A percentile compares a stretch with the other conserved stretches of the same genome.
phyloP scores from a whole-genome alignment of 2,797 vertebrate genomes.

The Peromyscus eremicus region DNA sequence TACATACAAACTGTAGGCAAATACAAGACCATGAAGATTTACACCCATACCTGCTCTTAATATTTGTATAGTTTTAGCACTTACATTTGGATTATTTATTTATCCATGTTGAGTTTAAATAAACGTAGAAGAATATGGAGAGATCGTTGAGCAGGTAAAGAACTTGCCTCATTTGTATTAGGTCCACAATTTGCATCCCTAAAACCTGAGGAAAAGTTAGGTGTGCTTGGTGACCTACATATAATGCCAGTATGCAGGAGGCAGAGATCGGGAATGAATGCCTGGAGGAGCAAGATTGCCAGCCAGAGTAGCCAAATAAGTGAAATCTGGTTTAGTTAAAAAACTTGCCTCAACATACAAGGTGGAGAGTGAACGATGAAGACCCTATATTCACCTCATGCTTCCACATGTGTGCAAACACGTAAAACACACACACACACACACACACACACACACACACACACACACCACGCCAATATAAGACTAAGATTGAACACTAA shows the following conservation, averaged over 20 bases:
- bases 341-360: neutral
- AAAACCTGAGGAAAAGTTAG: neutral
- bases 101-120: constrained; percentile 17
- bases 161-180: neutral
- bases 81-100: neutral
- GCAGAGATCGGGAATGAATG: neutral
- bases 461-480: neutral
- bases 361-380: neutral
- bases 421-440: neutral
- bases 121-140: neutral
- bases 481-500: constrained; percentile 25
- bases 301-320: neutral
- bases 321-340: neutral
- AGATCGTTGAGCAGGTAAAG: neutral
- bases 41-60: constrained; percentile 13
- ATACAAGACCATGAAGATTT: constrained; percentile 19
- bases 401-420: neutral
- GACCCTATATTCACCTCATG: too few species aligned
- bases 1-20: constrained; percentile 10
- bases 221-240: neutral
- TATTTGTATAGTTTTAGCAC: neutral
- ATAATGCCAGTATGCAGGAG: neutral
- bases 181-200: neutral
- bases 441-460: neutral
- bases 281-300: neutral